Evolutionary conservation across 2,888 invertebrate genomes (phyloP).

Genomic region (Drosophila mercatorum): DNA sequence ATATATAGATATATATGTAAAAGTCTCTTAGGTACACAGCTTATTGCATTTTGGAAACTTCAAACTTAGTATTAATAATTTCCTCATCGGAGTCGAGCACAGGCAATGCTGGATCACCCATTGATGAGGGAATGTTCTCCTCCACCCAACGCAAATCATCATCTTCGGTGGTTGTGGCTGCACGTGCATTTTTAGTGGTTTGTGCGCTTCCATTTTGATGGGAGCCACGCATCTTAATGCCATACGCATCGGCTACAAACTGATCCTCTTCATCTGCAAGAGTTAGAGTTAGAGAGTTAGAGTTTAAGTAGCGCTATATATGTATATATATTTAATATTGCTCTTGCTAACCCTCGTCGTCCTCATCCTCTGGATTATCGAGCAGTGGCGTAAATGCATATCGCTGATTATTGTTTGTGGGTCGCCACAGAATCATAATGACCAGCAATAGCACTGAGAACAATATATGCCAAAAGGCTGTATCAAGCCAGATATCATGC

Average conservation of each 20-base stretch:
- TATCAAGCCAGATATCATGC: constrained; percentile 97
- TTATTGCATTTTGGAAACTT: constrained; percentile 95
- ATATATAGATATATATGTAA: constrained; percentile 24
- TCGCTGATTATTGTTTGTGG: constrained; percentile 97
- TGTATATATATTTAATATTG: not conserved
- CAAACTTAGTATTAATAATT: constrained; percentile 93
- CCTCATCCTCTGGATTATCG: constrained; percentile 92
- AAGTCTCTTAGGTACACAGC: constrained; percentile 57
- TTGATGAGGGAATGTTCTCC: constrained; percentile 93
- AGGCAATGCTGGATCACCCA: constrained; percentile 89
- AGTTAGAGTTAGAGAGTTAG: not conserved
- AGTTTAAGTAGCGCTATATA: not conserved
- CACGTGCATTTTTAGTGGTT: constrained; percentile 76
- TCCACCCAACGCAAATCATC: constrained; percentile 96
- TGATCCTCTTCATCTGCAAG: constrained; percentile 91
- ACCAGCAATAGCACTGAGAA: constrained; percentile 94
- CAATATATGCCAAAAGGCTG: constrained; percentile 97
- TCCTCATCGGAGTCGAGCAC: constrained; percentile 92
- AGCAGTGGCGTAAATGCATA: constrained; percentile 97
- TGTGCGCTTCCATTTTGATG: constrained; percentile 85
- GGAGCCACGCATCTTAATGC: constrained; percentile 90
- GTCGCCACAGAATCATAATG: constrained; percentile 98
- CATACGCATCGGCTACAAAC: constrained; percentile 94
- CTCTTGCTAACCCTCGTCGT: constrained; percentile 86
- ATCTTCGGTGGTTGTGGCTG: constrained; percentile 86